Evolutionary conservation across 2,888 invertebrate species (phyloP), one percentile per base, ranked within the genome.

Genomic region (Adineta ricciae): DNA sequence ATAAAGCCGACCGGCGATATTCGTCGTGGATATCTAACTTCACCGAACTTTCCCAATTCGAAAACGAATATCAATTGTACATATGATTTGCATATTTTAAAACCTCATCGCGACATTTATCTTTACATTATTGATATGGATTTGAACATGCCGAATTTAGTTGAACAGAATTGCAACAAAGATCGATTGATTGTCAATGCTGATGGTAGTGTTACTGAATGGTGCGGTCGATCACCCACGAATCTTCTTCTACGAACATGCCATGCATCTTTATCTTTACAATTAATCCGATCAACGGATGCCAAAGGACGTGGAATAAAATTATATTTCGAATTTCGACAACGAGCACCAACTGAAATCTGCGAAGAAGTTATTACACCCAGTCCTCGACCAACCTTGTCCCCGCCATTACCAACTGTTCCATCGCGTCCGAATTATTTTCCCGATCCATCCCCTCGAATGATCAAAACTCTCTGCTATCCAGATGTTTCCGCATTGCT

Each of bases 1-100:
- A 49, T 78, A 50, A 73, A 24, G 41, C 41, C 78, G 41, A 21
- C 38, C 4, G 41, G 27, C 27, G 54, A 52, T 36, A 21, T 78
- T 78, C 38, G 41, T 41, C 52, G 83, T 50, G 85, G 83, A 32
- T 38, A 84, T 27, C 38, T 85, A 41, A 14, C 9, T 24, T 85
- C 85, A 36, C 85, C 85, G n/a, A 82, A 84, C 73, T 85, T 49
- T 84, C 84, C 85, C 5, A 85, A 27, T 36, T 19, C 36, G 16
- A 78, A 78, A 46, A 73, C 8, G n/a, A 78, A 78, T 84, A 56
- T 85, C 3, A 83, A 84, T 73, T 85, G 84, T 78, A 52, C 27
- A 50, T 38, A 64, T 24, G 83, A 85, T 24, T 56, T 85, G n/a
- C 16, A 52, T 64, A 46, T 73, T 8, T 52, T 27, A 78, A 36